These are phyloP conservation scores for Rhinolophus ferrumequinum DNA, from an alignment of 2,113 vertebrate genomes.

Conservation along the genomic window DNA sequence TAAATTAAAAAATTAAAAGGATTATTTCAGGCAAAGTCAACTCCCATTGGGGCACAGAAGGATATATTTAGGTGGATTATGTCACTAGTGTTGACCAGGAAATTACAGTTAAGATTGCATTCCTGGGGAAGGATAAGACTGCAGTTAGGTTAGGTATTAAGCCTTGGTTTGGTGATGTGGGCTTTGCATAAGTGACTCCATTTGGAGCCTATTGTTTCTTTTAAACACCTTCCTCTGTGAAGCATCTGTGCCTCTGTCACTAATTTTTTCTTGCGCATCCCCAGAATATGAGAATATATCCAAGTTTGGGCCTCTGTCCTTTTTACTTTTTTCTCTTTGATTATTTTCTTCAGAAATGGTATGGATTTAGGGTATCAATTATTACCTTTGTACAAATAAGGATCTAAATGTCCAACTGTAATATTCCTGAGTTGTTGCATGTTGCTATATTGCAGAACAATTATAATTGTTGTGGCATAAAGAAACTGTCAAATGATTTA, in stretches of 20 bases:
- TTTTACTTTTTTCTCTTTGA: not conserved
- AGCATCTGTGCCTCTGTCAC: not conserved
- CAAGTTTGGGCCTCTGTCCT: not conserved
- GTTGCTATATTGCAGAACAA: not conserved
- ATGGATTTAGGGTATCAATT: not conserved
- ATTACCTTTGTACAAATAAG: not conserved
- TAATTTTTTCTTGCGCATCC: not conserved
- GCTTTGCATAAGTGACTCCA: not conserved
- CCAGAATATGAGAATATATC: not conserved
- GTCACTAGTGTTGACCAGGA: not conserved
- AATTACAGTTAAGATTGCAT: not conserved
- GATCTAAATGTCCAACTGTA: not conserved
- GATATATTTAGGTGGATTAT: not conserved
- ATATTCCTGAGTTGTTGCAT: not conserved
- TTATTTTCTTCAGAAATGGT: not conserved
- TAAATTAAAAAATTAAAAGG: not conserved
- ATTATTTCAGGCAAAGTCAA: not conserved
- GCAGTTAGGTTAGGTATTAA: not conserved
- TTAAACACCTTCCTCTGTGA: not conserved
- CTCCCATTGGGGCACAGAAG: not conserved
- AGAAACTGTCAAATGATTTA: not conserved
- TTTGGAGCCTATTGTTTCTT: not conserved
- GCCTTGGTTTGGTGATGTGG: not conserved
- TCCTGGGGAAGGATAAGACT: not conserved
- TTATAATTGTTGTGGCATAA: not conserved